phyloP scores from a whole-genome alignment of 2,888 invertebrate genomes.

The Calliopum simillimum region DNA sequence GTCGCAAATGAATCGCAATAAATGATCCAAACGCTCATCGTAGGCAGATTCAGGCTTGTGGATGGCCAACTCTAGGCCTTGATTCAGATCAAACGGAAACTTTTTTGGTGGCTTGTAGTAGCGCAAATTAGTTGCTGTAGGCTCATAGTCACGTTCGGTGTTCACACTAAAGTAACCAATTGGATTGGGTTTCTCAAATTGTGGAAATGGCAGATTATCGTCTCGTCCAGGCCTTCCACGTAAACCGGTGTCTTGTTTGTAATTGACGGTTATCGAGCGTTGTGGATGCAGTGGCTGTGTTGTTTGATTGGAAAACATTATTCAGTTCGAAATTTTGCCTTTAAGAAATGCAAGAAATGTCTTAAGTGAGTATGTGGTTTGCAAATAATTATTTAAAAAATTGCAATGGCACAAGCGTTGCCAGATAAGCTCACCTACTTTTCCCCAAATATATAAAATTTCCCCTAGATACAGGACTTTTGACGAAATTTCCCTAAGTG shows the following conservation, averaged over 20 bases:
- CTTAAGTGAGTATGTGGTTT: too few species aligned
- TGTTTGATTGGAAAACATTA: not conserved
- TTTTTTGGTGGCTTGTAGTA: conserved; percentile 66
- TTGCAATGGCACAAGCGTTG: too few species aligned
- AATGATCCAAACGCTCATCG: conserved; percentile 49
- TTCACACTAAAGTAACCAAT: conserved; percentile 72
- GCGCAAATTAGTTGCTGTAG: conserved; percentile 67
- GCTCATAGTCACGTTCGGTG: conserved; percentile 59
- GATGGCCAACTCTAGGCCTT: conserved; percentile 45
- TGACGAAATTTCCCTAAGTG: too few species aligned
- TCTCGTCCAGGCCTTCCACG: conserved; percentile 38
- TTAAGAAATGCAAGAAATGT: too few species aligned
- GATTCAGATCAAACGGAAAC: conserved; percentile 53
- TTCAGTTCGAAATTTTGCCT: not conserved
- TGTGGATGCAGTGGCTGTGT: too few species aligned
- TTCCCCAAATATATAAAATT: too few species aligned
- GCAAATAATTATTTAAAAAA: too few species aligned
- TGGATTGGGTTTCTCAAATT: conserved; percentile 69
- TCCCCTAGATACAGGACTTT: too few species aligned
- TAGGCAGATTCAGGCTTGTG: conserved; percentile 55
- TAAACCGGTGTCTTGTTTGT: conserved; percentile 35
- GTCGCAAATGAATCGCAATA: conserved; percentile 52
- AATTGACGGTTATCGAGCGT: not conserved
- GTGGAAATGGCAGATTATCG: conserved; percentile 62
- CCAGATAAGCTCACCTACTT: too few species aligned